Evolutionary conservation across 2,888 invertebrate genomes (phyloP), one percentile per base, ranked within the genome.

Genomic region (Maniola hyperantus): DNA sequence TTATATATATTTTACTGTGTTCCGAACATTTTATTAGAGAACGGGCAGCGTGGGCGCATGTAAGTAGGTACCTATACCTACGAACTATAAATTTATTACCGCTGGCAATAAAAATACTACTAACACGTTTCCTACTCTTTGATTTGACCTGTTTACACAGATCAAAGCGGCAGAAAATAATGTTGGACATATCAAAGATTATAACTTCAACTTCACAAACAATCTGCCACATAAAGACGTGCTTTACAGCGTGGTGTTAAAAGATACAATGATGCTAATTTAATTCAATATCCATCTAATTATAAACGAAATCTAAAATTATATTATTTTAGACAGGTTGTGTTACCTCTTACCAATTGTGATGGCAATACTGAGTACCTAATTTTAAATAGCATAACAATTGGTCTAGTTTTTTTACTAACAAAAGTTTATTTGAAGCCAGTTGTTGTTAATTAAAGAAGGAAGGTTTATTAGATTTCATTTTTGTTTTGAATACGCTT

Each of bases 91-190:
- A 92, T 91, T 88, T 88, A 85, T 85, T 80, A 82, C 81, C 83
- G 79, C 81, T 79, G 79, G 83, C 79, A 84, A 89, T 91, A 92
- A 92, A 91, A 92, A 88, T 85, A 87, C 85, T 85, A 85, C 85
- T 84, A 88, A 89, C 87, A 89, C 88, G 84, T 89, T 89, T 90
- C 89, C 87, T 87, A 89, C 87, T 85, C 89, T 91, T 90, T 91
- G 88, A 89, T 87, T 89, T 83, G 83, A 86, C 83, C 86, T 85
- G 89, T 90, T 89, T 88, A 87, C 84, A 82, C 82, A 89, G 90
- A 91, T 91, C 91, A 91, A 91, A 91, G 91, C 79, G 70, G 74
- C 75, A 79, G 79, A 80, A 82, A 83, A 88, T 87, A 86, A 87
- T 87, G 83, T 87, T 88, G 85, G 88, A 85, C 83, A 87, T 86